Evolutionary conservation across 1,140 invertebrate genomes (phyloP).

Genomic region (Mamestra configurata): DNA sequence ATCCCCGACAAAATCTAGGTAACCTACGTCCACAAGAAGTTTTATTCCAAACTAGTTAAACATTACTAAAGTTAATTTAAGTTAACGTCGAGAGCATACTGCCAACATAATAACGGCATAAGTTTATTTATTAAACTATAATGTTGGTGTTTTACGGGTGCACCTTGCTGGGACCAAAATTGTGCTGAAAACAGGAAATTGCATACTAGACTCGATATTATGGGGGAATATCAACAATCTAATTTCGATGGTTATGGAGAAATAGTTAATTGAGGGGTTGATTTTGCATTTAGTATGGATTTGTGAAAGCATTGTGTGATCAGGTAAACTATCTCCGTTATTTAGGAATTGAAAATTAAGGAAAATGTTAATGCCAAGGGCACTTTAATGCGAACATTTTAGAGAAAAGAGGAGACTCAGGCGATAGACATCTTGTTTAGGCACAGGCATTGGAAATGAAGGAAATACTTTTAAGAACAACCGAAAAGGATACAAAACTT

Average conservation of each 20-base stretch:
- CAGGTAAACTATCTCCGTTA: background rate
- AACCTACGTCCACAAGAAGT: background rate
- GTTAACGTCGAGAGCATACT: constrained; percentile 20
- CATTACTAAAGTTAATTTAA: constrained; percentile 34
- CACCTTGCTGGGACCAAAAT: constrained; percentile 17
- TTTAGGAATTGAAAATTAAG: too few species aligned
- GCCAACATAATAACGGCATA: constrained; percentile 34
- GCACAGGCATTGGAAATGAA: too few species aligned
- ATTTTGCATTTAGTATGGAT: background rate
- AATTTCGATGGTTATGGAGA: background rate
- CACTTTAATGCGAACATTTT: too few species aligned
- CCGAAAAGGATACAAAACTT: too few species aligned
- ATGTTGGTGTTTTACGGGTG: background rate
- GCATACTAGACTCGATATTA: constrained; percentile 4
- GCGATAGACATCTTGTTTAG: too few species aligned
- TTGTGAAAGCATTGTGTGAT: background rate
- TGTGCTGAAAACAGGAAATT: constrained; percentile 8
- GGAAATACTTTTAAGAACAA: too few species aligned
- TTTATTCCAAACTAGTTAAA: constrained; percentile 36
- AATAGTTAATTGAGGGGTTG: constrained; percentile 4
- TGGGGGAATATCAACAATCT: background rate
- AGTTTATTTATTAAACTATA: constrained; percentile 40
- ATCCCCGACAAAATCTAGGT: background rate
- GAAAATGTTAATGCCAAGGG: too few species aligned
- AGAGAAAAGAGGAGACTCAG: too few species aligned